Evolutionary conservation across 23 tunicate species (phyloP).

Genomic region (Pegea sp.): DNA sequence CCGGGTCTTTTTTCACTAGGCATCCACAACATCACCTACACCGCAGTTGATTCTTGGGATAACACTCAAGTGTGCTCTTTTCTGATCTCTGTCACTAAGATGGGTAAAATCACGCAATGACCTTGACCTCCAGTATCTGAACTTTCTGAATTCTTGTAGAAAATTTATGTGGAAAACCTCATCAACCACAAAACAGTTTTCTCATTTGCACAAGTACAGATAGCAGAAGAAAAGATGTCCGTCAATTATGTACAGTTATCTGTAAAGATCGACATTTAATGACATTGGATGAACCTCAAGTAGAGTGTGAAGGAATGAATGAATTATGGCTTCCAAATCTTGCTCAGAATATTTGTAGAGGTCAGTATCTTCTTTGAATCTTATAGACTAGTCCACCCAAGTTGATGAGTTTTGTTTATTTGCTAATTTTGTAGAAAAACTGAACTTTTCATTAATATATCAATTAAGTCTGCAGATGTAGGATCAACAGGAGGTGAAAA

Average conservation of each 20-base stretch:
- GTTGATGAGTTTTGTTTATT: not conserved
- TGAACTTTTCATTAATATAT: not conserved
- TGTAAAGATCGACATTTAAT: constrained; percentile 18
- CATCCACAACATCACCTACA: constrained; percentile 32
- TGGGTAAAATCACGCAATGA: too few relatives aligned
- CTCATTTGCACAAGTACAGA: constrained; percentile 26
- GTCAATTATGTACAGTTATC: constrained; percentile 24
- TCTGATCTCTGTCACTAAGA: constrained; percentile 20
- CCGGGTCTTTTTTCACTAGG: constrained; percentile 44
- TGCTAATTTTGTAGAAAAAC: not conserved
- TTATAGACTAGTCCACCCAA: not conserved
- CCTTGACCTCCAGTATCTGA: too few relatives aligned
- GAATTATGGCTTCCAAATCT: constrained; percentile 41
- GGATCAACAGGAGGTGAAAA: not conserved
- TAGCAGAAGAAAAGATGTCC: not conserved
- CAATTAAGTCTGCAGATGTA: not conserved
- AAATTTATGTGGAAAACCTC: constrained; percentile 26
- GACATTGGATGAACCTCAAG: constrained; percentile 33
- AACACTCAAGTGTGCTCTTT: constrained; percentile 26
- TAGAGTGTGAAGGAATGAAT: constrained; percentile 12
- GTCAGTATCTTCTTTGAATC: constrained; percentile 7
- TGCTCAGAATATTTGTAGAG: constrained; percentile 15
- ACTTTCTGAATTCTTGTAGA: constrained; percentile 3
- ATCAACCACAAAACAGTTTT: constrained; percentile 27
- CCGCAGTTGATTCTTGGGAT: constrained; percentile 26